Conservation (phyloP, 2,113 vertebrate species). For the Aramus guarauna region DNA sequence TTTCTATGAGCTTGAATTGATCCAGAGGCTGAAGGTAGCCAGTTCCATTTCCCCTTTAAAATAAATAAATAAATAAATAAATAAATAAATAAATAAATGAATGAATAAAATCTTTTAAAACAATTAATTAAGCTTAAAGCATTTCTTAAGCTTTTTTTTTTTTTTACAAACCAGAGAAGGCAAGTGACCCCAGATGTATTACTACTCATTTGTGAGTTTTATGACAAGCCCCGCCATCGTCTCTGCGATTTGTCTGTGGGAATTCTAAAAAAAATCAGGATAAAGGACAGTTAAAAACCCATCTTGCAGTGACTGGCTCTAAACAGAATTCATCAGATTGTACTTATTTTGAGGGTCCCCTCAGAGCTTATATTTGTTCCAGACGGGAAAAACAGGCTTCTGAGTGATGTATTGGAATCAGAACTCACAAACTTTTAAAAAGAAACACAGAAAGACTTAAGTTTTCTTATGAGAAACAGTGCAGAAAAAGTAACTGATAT, state of each 20-base stretch:
- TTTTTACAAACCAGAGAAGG: background rate
- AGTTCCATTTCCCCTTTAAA: background rate
- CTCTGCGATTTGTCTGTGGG: background rate
- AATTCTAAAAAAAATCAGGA: background rate
- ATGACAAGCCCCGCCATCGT: rapidly evolving
- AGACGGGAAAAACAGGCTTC: background rate
- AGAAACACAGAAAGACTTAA: background rate
- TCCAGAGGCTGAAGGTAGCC: background rate
- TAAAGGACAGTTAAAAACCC: background rate
- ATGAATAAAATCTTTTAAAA: background rate
- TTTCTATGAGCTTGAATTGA: background rate
- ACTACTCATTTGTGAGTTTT: background rate
- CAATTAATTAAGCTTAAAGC: background rate
- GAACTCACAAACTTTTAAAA: background rate
- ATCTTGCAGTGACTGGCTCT: background rate
- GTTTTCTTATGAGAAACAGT: background rate
- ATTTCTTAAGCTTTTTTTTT: background rate
- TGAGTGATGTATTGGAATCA: background rate
- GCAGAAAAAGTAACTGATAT: background rate
- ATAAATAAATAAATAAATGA: background rate
- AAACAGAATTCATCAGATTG: background rate
- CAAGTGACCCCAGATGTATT: background rate
- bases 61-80: background rate
- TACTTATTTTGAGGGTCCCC: background rate
- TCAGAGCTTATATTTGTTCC: background rate